Evolutionary conservation across 2,113 vertebrate species (phyloP).

Genomic region (Lophius piscatorius): DNA sequence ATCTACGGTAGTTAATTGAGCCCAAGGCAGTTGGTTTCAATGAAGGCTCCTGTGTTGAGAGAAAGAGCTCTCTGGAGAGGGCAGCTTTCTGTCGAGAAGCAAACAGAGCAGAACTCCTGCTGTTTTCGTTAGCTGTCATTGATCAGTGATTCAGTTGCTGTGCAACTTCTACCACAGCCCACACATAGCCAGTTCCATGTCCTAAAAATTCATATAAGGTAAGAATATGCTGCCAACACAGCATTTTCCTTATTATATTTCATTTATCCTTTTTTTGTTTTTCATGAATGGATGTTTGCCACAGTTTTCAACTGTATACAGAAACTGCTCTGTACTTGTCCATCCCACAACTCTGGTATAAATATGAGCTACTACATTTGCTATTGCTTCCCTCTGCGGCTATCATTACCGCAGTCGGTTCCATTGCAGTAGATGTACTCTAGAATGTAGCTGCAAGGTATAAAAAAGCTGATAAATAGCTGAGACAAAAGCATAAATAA

Average conservation of each 20-base stretch:
- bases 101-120: slow-evolving; percentile 75
- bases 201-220: slow-evolving; percentile 54
- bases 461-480: slow-evolving; percentile 59
- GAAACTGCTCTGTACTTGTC: slow-evolving; percentile 47
- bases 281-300: slow-evolving; percentile 51
- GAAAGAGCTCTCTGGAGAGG: slow-evolving; percentile 59
- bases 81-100: slow-evolving; percentile 62
- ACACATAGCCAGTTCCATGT: slow-evolving; percentile 47
- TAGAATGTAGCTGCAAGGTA: slow-evolving; percentile 35
- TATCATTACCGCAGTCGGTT: slow-evolving; percentile 43
- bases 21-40: slow-evolving; percentile 74
- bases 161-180: slow-evolving; percentile 41
- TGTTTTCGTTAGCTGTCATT: slow-evolving; percentile 77
- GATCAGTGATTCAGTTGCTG: slow-evolving; percentile 70
- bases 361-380: slow-evolving; percentile 54
- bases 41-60: slow-evolving; percentile 61
- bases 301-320: slow-evolving; percentile 43
- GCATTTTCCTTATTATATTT: slow-evolving; percentile 44
- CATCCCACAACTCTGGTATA: slow-evolving; percentile 44
- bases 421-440: slow-evolving; percentile 50
- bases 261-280: slow-evolving; percentile 38
- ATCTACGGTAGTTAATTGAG: slow-evolving; percentile 75
- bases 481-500: slow-evolving; percentile 69
- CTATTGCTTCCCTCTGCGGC: slow-evolving; percentile 59
- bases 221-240: slow-evolving; percentile 42